A percentile compares a stretch with the other conserved stretches of the same genome.
These are phyloP conservation scores for Sialia sialis DNA, from an alignment of 2,113 vertebrate species.

Conservation along the genomic window DNA sequence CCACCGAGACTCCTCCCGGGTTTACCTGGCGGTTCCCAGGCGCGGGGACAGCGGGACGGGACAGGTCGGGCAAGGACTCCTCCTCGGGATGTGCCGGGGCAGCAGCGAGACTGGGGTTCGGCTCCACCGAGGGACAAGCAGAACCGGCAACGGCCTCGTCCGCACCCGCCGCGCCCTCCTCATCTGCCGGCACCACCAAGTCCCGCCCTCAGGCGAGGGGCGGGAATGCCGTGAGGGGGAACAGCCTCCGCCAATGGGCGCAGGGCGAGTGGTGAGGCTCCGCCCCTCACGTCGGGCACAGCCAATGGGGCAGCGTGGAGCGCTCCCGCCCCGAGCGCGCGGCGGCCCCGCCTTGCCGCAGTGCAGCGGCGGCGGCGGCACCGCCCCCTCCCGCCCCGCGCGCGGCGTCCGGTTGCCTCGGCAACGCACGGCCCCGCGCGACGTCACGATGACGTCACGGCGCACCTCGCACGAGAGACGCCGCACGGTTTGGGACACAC, in stretches of 20 bases:
- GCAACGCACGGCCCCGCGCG: constrained; percentile 4
- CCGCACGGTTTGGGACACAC: too few relatives aligned
- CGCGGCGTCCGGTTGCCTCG: constrained; percentile 57
- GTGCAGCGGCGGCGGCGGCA: too few relatives aligned
- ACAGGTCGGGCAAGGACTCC: not conserved
- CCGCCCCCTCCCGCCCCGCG: not conserved
- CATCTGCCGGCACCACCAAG: not conserved
- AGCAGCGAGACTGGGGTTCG: not conserved
- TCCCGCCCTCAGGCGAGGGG: not conserved
- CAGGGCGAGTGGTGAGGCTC: not conserved
- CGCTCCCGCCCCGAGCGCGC: not conserved
- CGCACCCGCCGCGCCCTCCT: not conserved
- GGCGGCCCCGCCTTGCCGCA: too few relatives aligned
- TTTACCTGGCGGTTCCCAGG: constrained; percentile 47
- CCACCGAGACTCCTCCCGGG: not conserved
- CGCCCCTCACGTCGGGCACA: not conserved
- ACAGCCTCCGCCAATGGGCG: constrained; percentile 32
- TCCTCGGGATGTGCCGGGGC: not conserved
- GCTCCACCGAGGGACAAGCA: not conserved
- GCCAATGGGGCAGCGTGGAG: not conserved
- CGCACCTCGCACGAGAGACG: too few relatives aligned
- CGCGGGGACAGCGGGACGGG: not conserved
- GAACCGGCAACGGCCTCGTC: fast-evolving
- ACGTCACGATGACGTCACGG: not conserved
- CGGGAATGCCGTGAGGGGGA: not conserved